phyloP scores from a whole-genome alignment of 1,140 invertebrate species.

The Psilanteris sp. region DNA sequence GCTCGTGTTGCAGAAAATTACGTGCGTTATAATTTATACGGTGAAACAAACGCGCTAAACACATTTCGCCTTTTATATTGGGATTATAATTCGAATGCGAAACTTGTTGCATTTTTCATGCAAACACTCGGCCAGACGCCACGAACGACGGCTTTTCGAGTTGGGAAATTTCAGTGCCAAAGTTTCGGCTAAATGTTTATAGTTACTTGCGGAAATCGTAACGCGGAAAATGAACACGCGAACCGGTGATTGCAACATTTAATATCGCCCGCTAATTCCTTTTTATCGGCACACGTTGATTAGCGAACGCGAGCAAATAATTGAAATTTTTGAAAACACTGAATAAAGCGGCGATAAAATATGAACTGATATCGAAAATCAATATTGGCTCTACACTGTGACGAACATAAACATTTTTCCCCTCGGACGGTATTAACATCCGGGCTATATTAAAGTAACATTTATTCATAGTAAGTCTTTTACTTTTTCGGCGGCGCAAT shows the following conservation, averaged over 20 bases:
- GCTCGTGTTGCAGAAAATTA: too few relatives aligned
- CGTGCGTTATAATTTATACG: slow-evolving; percentile 9
- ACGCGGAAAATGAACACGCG: slow-evolving; percentile 2
- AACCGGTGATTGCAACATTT: neutral
- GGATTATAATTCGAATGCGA: slow-evolving; percentile 21
- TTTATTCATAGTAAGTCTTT: neutral
- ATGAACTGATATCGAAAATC: slow-evolving; percentile 37
- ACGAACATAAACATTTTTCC: slow-evolving; percentile 33
- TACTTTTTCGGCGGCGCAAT: too few relatives aligned
- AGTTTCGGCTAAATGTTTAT: slow-evolving; percentile 2
- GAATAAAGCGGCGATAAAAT: slow-evolving; percentile 23
- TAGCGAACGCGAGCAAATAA: slow-evolving; percentile 4
- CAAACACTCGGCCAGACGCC: too few relatives aligned
- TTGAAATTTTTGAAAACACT: slow-evolving; percentile 21
- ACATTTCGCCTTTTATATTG: slow-evolving; percentile 16
- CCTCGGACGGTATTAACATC: slow-evolving; percentile 11
- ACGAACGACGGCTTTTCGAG: too few relatives aligned
- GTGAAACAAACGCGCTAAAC: slow-evolving; percentile 17
- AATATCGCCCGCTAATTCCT: slow-evolving; percentile 1
- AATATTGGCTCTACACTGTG: slow-evolving; percentile 9
- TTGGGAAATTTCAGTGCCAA: slow-evolving; percentile 1
- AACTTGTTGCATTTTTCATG: slow-evolving; percentile 62
- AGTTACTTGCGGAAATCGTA: neutral
- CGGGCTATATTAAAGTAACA: slow-evolving; percentile 1
- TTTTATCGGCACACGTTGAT: slow-evolving; percentile 8